Base-by-base conservation (phyloP, 2,113 vertebrate species). In the Indri indri region DNA sequence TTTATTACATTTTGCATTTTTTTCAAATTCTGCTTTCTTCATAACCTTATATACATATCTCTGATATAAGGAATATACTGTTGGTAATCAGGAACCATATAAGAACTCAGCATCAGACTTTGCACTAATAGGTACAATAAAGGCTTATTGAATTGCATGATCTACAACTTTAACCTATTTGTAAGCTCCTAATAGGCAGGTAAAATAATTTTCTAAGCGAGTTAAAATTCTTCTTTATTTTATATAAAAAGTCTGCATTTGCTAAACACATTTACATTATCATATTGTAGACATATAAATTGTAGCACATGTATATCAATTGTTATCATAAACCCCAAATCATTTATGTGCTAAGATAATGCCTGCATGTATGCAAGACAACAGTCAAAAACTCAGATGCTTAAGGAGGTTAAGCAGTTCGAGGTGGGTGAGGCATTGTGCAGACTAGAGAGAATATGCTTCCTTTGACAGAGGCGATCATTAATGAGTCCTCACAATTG, bases 381-480 rank as follows among this genome's bases (percentile, higher is more conserved):
- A 14, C 30, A 89, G 47, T 70, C 10, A 63, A 16, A 37, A 74
- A 52, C 3, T 68, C 13, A 79, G 42, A 70, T 37, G 3, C 32
- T 16, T 47, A 20, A 71, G 34, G 1, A 76, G 10, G 3, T 27
- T 68, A 73, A 84, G n/a, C 8, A 50, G 2, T 25, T 47, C 13
- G 0, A 7, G 12, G 83, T 8, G 9, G 6, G 3, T 12, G 1
- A 20, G 13, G 27, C 7, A 27, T 6, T 40, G 14, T 20, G 18
- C 1, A 70, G 50, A 63, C 1, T 20, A 30, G 20, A 77, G 20
- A 91, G 5, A 4, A 23, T 9, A 13, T 40, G 6, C 1, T 85
- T 74, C 30, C 57, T 93, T 37, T 63, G 40, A 90, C 76, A 90
- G 37, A 59, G 9, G 10, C 40, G 18, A 17, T 2, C 11, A 10